A percentile compares a stretch with the other conserved stretches of the same genome.
phyloP scores from a whole-genome alignment of 2,797 vertebrate genomes.

The Halcyon leucocephala region DNA sequence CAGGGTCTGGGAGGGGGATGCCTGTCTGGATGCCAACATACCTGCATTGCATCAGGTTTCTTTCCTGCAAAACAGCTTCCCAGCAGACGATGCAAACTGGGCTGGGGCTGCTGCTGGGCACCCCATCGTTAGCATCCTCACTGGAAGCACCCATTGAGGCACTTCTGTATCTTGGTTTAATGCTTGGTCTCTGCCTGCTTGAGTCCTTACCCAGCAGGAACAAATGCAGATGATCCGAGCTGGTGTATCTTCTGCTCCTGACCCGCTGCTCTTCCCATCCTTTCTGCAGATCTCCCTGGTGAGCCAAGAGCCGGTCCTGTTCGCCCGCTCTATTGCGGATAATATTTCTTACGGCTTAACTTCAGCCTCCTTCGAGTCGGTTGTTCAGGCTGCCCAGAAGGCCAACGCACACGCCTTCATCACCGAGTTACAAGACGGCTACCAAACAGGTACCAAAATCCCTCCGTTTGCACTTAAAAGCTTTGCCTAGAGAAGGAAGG shows the following conservation, averaged over 20 bases:
- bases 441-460: constrained; percentile 85
- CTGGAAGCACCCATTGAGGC: neutral
- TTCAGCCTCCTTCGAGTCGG: constrained; percentile 79
- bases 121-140: accelerated
- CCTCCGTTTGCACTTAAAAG: neutral
- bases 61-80: neutral
- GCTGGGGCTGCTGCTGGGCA: neutral
- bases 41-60: neutral
- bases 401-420: constrained; percentile 93
- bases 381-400: constrained; percentile 87
- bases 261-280: neutral
- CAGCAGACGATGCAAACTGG: neutral
- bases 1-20: neutral
- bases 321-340: constrained; percentile 89
- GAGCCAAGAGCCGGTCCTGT: constrained; percentile 94
- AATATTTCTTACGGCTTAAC: constrained; percentile 92
- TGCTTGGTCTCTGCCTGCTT: neutral
- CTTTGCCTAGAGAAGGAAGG: neutral
- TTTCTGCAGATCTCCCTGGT: constrained; percentile 89
- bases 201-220: neutral
- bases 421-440: constrained; percentile 85
- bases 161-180: neutral
- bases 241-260: neutral
- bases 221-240: accelerated
- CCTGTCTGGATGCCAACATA: accelerated